These are phyloP conservation scores for Catocala fraxini DNA, from an alignment of 2,888 invertebrate species.

Conservation along the genomic window DNA sequence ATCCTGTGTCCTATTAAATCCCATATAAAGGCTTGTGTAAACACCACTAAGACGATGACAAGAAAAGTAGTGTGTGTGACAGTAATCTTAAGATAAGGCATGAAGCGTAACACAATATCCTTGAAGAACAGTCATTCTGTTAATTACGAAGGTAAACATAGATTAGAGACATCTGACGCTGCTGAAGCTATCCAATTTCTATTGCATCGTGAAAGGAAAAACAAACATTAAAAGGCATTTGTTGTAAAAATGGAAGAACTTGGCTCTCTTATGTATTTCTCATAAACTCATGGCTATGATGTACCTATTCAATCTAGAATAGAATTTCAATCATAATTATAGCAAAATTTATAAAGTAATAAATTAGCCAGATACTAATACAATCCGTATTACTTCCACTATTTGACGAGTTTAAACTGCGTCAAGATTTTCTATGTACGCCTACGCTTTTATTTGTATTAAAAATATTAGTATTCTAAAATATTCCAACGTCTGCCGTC, in stretches of 20 bases:
- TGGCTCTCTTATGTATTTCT: too few relatives aligned
- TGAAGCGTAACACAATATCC: slow-evolving; percentile 73
- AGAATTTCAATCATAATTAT: too few relatives aligned
- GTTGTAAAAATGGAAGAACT: not conserved
- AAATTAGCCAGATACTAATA: too few relatives aligned
- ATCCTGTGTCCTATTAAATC: slow-evolving; percentile 63
- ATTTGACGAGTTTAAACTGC: too few relatives aligned
- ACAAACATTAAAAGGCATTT: slow-evolving; percentile 32
- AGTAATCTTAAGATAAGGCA: slow-evolving; percentile 63
- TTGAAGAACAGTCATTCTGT: slow-evolving; percentile 70
- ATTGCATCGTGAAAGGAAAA: slow-evolving; percentile 51
- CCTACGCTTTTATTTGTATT: slow-evolving; percentile 11
- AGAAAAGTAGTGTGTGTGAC: slow-evolving; percentile 57
- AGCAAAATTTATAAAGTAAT: too few relatives aligned
- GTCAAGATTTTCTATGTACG: slow-evolving; percentile 4
- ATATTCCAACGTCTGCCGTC: slow-evolving; percentile 53
- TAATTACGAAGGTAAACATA: slow-evolving; percentile 71
- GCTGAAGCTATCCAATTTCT: slow-evolving; percentile 65
- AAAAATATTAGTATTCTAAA: slow-evolving; percentile 24
- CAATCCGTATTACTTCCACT: too few relatives aligned
- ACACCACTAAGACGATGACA: slow-evolving; percentile 45
- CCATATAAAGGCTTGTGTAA: slow-evolving; percentile 61
- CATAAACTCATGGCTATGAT: too few relatives aligned
- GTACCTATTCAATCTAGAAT: too few relatives aligned
- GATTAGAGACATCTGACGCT: slow-evolving; percentile 69